Percentiles rank a stretch among this genome's conserved stretches.
Evolutionary conservation across 2,113 vertebrate genomes (phyloP).

Genomic region (Sinosuthora webbiana): DNA sequence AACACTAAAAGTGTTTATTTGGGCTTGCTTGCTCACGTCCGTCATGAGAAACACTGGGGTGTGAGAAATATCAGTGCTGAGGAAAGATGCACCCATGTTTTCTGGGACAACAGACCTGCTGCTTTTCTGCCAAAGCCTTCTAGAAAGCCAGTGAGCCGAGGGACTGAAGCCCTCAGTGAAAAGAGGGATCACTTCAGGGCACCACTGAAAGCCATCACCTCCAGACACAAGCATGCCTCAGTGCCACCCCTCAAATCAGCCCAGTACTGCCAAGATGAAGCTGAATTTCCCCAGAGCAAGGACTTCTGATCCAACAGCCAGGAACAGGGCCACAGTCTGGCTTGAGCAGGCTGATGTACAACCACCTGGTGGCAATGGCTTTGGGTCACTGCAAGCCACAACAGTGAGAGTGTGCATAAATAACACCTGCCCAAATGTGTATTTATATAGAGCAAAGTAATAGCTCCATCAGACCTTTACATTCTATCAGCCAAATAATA

Average conservation of each 20-base stretch:
- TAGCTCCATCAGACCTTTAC: slow-evolving; percentile 41
- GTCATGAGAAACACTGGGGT: neutral
- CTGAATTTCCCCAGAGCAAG: neutral
- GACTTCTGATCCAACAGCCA: neutral
- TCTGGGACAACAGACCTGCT: neutral
- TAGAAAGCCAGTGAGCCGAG: neutral
- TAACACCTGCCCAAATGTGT: neutral
- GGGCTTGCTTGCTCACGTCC: neutral
- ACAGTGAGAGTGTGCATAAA: neutral
- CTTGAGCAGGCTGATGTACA: neutral
- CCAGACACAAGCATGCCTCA: neutral
- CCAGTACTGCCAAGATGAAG: neutral
- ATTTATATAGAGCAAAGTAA: slow-evolving; percentile 14
- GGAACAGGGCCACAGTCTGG: neutral
- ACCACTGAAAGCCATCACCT: neutral
- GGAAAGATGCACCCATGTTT: neutral
- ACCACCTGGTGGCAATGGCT: neutral
- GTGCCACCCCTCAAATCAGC: neutral
- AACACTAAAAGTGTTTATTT: neutral
- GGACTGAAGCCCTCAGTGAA: neutral
- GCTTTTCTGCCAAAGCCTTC: neutral
- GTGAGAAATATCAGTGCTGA: neutral
- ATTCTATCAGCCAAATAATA: slow-evolving; percentile 49
- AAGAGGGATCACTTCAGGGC: neutral
- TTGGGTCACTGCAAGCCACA: neutral